A percentile compares a stretch with the other conserved stretches of the same genome.
These are phyloP conservation scores for Eurytoma californica DNA, from an alignment of 2,888 invertebrate species.

Conservation along the genomic window DNA sequence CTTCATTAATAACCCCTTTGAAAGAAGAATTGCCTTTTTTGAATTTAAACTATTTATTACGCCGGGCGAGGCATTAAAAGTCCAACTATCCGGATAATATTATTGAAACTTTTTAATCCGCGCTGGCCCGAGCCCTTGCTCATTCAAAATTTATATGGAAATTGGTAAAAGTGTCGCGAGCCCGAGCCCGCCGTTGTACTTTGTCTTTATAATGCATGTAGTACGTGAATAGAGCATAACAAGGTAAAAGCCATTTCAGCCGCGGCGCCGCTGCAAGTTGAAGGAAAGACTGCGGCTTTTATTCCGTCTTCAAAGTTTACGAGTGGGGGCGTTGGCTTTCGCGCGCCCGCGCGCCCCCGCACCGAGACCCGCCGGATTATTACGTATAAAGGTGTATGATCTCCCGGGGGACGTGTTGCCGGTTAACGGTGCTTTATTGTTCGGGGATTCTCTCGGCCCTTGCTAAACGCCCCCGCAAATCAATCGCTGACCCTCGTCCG, in stretches of 20 bases:
- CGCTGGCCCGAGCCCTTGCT: background rate
- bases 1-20: no score
- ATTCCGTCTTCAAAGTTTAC: constrained; percentile 41
- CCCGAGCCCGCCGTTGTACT: constrained; percentile 5
- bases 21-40: no score
- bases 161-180: constrained; percentile 44
- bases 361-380: constrained; percentile 26
- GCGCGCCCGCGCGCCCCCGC: background rate
- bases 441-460: constrained; percentile 15
- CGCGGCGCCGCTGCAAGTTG: background rate
- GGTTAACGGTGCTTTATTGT: constrained; percentile 20
- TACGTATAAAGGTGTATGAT: constrained; percentile 28
- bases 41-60: background rate
- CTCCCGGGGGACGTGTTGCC: constrained; percentile 16
- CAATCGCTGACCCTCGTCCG: background rate
- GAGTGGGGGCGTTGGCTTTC: background rate
- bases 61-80: constrained; percentile 1
- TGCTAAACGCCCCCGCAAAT: background rate
- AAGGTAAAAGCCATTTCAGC: constrained; percentile 41
- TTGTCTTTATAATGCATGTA: constrained; percentile 41
- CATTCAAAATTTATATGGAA: constrained; percentile 44
- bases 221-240: constrained; percentile 37
- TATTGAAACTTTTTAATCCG: constrained; percentile 25
- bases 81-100: constrained; percentile 4
- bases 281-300: constrained; percentile 15